Evolutionary conservation across 2,888 invertebrate species (phyloP).

Genomic region (Diloba caeruleocephala): DNA sequence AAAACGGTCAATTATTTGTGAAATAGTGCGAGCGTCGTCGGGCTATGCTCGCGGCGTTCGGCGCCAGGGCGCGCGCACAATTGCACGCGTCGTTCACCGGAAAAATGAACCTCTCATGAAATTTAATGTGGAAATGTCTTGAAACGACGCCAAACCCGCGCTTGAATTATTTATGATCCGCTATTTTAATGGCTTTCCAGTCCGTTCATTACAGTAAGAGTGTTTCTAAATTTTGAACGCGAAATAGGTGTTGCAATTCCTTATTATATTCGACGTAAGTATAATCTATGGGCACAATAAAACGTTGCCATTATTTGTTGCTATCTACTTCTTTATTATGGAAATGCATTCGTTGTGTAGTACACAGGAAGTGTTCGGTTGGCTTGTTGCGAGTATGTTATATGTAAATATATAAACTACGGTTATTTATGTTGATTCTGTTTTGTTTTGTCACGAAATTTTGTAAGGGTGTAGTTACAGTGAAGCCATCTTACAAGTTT

Average conservation of each 20-base stretch:
- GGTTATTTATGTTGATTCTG: constrained; percentile 50
- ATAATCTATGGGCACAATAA: constrained; percentile 37
- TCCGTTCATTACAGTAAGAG: constrained; percentile 84
- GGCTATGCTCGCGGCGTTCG: constrained; percentile 12
- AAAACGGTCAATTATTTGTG: constrained; percentile 69
- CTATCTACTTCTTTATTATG: constrained; percentile 43
- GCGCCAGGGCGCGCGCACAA: constrained; percentile 58
- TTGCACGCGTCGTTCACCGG: constrained; percentile 70
- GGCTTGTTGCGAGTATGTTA: constrained; percentile 34
- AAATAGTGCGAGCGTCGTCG: constrained; percentile 49
- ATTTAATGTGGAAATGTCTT: constrained; percentile 88
- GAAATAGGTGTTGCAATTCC: constrained; percentile 69
- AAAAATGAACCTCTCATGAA: constrained; percentile 88
- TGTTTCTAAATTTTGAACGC: constrained; percentile 84
- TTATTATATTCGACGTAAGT: constrained; percentile 62
- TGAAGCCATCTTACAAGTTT: constrained; percentile 61
- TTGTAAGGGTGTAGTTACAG: constrained; percentile 56
- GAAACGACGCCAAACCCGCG: constrained; percentile 87
- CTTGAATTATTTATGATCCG: constrained; percentile 87
- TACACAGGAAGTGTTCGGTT: constrained; percentile 42
- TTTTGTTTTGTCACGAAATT: constrained; percentile 51
- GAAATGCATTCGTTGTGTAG: constrained; percentile 48
- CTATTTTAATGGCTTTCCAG: constrained; percentile 86
- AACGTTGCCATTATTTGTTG: constrained; percentile 54
- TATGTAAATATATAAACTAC: constrained; percentile 50